Evolutionary conservation across 2,797 vertebrate species (phyloP), one percentile per base, ranked within the genome.

Genomic region (Hephaestus fuliginosus): DNA sequence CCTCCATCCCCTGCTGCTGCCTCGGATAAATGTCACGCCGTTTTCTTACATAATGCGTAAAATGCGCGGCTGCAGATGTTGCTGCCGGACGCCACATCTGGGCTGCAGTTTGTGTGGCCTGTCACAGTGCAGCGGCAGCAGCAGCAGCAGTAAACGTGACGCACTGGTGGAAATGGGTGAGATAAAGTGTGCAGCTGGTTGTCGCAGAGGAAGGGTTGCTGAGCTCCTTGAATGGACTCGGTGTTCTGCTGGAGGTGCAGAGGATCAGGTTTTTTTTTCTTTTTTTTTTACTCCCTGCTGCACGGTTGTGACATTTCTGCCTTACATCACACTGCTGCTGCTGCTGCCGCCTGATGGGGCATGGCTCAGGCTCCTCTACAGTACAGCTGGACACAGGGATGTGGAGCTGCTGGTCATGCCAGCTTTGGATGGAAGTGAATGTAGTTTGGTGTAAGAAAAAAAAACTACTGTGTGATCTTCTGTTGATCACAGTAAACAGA

Each of bases 11-110:
- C 43, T 22, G 22, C 74, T 20, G 36, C 70, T 53, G 25, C 85
- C 81, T 49, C 58, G 57, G 71, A 80, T 85, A 46, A 79, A 86
- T 85, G 88, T 89, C 80, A 91, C 75, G 67, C 77, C 55, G 63
- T 76, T 90, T 85, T 71, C 86, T 88, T 90, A 86, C 88, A 89
- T 89, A 91, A 90, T 85, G 79, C 81, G 61, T 84, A 25, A 60
- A 82, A 71, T 78, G 79, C 85, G 84, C 81, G 15, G 78, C 22
- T 58, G 30, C 76, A 86, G 76, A 91, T 91, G 87, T 82, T 80
- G 77, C 53, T 66, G 68, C 60, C 14, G 74, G 65, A 67, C 71
- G 69, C 30, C 84, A 82, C 88, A 87, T 86, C 66, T 82, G 74
- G 77, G 71, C 65, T 78, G 74, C 65, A 30, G 82, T 52, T 41